Evolutionary conservation across 64 coral and sea anemone species (phyloP), one percentile per base, ranked within the genome.

Genomic region (Stichodactyla helianthus): DNA sequence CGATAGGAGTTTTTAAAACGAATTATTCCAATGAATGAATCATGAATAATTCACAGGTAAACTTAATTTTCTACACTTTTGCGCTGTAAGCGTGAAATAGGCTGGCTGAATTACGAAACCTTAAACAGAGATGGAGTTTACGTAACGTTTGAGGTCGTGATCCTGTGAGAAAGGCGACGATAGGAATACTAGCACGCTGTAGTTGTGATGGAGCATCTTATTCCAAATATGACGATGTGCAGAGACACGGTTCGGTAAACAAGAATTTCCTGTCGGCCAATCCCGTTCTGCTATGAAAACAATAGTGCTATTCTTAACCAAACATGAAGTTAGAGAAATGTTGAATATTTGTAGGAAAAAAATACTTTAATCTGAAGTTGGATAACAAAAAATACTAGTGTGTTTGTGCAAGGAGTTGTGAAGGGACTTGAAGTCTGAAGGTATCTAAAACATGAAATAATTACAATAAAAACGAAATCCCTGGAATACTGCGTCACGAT

Each of bases 91-190:
- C 9, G 62, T 65, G 22, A 13, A n/a, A 65, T 65, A n/a, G 7
- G 19, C 19, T 65, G 62, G 22, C 62, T 65, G 5, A 65, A n/a
- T 65, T 65, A 65, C 62, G 62, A 65, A 65, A 65, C 62, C 22
- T 22, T 65, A 18, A 22, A 9, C 18, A 4, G 59, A 17, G 5
- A 18, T 62, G 56, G 1, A 65, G 62, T 65, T 65, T 65, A 65
- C 62, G 59, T 65, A 65, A n/a, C 62, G 62, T n/a, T 65, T 65
- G 62, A 65, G 62, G 62, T 65, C 62, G 62, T 65, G 62, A 65
- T 65, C 62, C 62, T 19, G 5, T 65, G 62, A 65, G 20, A n/a
- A 18, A 7, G 62, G 18, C 62, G 62, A 65, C 62, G 62, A 65
- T 65, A 65, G 62, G 19, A n/a, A 62, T 62, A 15, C 14, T 17